Evolutionary conservation across 2,113 vertebrate species (phyloP), one percentile per base, ranked within the genome.

Genomic region (Emydura subglobosa): DNA sequence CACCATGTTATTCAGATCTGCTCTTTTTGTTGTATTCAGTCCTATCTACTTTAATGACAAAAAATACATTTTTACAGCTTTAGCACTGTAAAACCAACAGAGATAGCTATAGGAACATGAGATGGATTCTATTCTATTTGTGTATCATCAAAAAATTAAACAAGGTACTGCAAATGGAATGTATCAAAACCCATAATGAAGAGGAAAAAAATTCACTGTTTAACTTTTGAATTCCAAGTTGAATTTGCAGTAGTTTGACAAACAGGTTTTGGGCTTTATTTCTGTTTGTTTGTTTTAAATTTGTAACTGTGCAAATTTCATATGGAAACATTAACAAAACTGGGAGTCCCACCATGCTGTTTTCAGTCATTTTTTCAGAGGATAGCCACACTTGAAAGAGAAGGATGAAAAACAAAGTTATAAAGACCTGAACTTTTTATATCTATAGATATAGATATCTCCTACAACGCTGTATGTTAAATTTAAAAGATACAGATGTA

Each of bases 21-120:
- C 61, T n/a, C 34, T 65, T 65, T 17, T 65, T 16, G 59, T 61
- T 16, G 59, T n/a, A n/a, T 2, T n/a, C 61, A 19, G 5, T 68
- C 34, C 17, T 68, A 68, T 68, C 61, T 68, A n/a, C 17, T 68
- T 68, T 68, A 68, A n/a, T n/a, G 34, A n/a, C 34, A 68, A 68
- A 53, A 68, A 68, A n/a, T n/a, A n/a, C 31, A 65, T n/a, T n/a
- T 65, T 68, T 68, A 68, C 17, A n/a, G 61, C 31, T 68, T 72
- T n/a, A 22, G 10, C 24, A 44, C 17, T 1, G 8, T 10, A 7
- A 25, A 11, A 61, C 4, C 4, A 4, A n/a, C 17, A 21, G 34
- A n/a, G 59, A 61, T 10, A 34, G 59, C 24, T 34, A 50, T 24
- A 3, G 0, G n/a, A 29, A 2, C 21, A 1, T 5, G 49, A 7